Conservation (phyloP, 2,797 vertebrate genomes). For the Chelonia mydas region DNA sequence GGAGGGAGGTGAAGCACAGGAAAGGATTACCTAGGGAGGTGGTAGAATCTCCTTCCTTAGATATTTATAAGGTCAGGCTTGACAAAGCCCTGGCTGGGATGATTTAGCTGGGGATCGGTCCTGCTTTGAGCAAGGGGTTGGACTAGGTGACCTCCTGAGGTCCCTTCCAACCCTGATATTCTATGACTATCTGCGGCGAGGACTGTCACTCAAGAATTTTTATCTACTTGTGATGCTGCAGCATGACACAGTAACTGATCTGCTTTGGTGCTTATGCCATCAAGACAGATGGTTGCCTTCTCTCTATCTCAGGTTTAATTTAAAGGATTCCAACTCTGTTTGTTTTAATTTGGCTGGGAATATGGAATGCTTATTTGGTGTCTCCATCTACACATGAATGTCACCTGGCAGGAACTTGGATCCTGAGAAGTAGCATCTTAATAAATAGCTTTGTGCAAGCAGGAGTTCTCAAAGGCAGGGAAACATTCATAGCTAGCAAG, state of each 20-base stretch:
- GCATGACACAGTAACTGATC: background rate
- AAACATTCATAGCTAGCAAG: conserved; percentile 58
- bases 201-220: background rate
- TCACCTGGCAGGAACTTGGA: conserved; percentile 4
- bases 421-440: conserved; percentile 23
- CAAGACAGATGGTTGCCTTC: background rate
- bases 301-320: background rate
- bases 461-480: conserved; percentile 48
- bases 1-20: no score
- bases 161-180: no score
- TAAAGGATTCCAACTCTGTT: background rate
- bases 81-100: no score
- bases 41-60: no score
- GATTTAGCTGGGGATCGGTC: no score
- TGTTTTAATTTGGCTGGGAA: background rate
- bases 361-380: background rate
- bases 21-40: no score
- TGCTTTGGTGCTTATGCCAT: background rate
- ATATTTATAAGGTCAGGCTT: no score
- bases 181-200: background rate
- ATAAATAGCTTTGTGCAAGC: conserved; percentile 43
- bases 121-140: no score
- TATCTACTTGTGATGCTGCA: no score
- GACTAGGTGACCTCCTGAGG: no score
- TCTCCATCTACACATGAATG: background rate